phyloP scores from a whole-genome alignment of 2,797 vertebrate species.

The Coilia nasus region DNA sequence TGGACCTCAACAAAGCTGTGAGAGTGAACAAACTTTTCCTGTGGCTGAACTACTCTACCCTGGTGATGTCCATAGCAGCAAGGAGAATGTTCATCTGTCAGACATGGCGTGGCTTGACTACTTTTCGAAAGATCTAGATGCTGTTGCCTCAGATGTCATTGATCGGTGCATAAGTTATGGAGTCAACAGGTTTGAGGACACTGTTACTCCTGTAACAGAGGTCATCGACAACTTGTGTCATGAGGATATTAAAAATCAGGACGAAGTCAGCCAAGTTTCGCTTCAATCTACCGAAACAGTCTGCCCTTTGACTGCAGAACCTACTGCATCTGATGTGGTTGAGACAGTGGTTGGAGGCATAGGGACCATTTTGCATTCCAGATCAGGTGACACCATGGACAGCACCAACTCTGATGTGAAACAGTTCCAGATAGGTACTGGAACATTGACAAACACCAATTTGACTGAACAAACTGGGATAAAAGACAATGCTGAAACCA shows the following conservation, averaged over 20 bases:
- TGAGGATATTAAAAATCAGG: not conserved
- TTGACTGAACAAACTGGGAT: not conserved
- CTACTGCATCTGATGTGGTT: not conserved
- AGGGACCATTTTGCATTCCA: not conserved
- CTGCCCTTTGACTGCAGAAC: not conserved
- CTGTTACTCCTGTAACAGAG: not conserved
- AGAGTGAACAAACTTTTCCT: not conserved
- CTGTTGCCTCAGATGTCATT: not conserved
- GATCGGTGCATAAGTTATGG: not conserved
- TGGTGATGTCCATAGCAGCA: not conserved
- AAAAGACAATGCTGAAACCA: too few relatives aligned
- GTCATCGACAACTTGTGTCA: not conserved
- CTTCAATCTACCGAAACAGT: not conserved
- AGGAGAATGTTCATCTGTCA: not conserved
- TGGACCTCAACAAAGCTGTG: not conserved
- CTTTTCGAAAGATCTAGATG: not conserved
- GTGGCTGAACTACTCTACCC: not conserved
- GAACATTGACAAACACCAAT: not conserved
- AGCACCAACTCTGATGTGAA: not conserved
- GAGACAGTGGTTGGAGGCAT: not conserved
- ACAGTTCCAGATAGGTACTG: not conserved
- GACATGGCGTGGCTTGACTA: not conserved
- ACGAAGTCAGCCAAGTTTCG: not conserved
- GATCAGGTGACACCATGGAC: not conserved
- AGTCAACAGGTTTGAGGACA: not conserved